These are phyloP conservation scores for Catocala sponsa DNA, from an alignment of 2,888 invertebrate genomes.

Conservation along the genomic window DNA sequence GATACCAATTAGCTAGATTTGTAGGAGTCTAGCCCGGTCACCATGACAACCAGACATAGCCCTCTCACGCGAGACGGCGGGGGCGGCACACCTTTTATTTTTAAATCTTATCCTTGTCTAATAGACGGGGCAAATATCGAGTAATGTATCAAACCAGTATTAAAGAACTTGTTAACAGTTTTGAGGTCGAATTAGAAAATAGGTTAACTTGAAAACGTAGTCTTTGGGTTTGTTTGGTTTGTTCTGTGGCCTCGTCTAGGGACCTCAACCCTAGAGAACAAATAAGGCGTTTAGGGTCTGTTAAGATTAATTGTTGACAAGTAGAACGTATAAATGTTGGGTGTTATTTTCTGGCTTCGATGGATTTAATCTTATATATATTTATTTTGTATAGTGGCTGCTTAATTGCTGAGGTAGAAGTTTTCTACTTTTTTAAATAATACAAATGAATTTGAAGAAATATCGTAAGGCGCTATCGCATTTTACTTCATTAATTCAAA, in stretches of 20 bases:
- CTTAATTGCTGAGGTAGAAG: too few species aligned
- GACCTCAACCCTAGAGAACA: background rate
- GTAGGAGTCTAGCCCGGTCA: constrained; percentile 36
- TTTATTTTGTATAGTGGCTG: too few species aligned
- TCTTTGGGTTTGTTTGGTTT: constrained; percentile 15
- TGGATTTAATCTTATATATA: too few species aligned
- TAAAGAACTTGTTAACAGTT: constrained; percentile 4
- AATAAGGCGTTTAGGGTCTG: background rate
- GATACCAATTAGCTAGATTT: constrained; percentile 38
- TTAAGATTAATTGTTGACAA: background rate
- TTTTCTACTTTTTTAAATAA: too few species aligned
- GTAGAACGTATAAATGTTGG: too few species aligned
- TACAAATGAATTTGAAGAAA: too few species aligned
- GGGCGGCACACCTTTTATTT: constrained; percentile 11
- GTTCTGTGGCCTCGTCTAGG: constrained; percentile 11
- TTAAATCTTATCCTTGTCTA: background rate
- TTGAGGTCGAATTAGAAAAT: constrained; percentile 11
- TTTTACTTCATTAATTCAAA: too few species aligned
- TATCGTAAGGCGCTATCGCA: too few species aligned
- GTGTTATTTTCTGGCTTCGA: too few species aligned
- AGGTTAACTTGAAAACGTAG: constrained; percentile 19
- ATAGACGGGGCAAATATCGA: background rate
- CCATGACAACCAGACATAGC: constrained; percentile 51
- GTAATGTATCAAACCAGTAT: background rate
- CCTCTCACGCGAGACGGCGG: constrained; percentile 5